phyloP scores from a whole-genome alignment of 2,888 invertebrate species.

The Heliconius charithonia region DNA sequence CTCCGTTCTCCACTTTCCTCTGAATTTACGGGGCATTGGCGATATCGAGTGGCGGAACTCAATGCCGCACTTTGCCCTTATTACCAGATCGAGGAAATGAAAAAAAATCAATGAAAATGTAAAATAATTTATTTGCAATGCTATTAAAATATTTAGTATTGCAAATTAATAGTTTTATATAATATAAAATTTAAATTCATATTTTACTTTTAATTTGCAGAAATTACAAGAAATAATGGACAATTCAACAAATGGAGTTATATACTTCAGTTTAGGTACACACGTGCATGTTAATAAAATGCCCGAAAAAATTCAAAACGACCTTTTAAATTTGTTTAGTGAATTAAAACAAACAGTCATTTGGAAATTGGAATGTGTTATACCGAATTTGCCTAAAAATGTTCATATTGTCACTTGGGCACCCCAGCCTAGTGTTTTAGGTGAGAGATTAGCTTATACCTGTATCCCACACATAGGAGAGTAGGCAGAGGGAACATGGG shows the following conservation, averaged over 20 bases:
- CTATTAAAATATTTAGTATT: too few relatives aligned
- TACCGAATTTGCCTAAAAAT: constrained; percentile 56
- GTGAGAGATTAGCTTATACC: constrained; percentile 45
- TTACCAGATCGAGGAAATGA: too few relatives aligned
- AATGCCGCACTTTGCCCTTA: too few relatives aligned
- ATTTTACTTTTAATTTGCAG: constrained; percentile 47
- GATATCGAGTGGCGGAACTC: too few relatives aligned
- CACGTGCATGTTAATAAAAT: constrained; percentile 64
- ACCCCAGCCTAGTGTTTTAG: constrained; percentile 63
- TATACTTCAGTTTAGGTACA: constrained; percentile 80
- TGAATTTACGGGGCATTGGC: too few relatives aligned
- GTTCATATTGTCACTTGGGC: constrained; percentile 63
- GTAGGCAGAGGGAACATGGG: too few relatives aligned
- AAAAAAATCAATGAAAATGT: too few relatives aligned
- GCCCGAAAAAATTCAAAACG: constrained; percentile 58
- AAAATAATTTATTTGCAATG: too few relatives aligned
- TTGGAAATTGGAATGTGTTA: constrained; percentile 62
- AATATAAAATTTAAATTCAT: not conserved
- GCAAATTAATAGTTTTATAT: too few relatives aligned
- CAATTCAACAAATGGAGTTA: constrained; percentile 68
- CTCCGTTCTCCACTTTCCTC: too few relatives aligned
- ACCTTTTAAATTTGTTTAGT: constrained; percentile 66
- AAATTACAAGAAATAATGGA: constrained; percentile 65
- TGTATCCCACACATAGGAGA: too few relatives aligned
- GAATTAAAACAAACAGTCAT: constrained; percentile 74